phyloP scores from a whole-genome alignment of 1,140 invertebrate genomes.

The Caerostris extrusa region DNA sequence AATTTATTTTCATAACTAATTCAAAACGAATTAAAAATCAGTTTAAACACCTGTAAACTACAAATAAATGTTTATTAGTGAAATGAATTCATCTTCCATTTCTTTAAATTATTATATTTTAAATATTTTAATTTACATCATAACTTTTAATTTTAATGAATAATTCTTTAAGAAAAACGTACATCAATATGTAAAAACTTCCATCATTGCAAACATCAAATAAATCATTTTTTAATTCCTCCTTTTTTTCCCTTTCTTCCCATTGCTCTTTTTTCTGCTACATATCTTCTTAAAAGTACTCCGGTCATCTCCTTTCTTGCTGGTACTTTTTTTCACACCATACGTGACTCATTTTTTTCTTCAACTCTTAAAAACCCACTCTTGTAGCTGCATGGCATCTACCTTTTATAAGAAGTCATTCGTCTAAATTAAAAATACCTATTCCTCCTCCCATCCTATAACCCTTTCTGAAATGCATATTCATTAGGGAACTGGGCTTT shows the following conservation, averaged over 20 bases:
- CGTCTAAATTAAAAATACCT: slow-evolving; percentile 65
- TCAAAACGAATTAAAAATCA: too few species aligned
- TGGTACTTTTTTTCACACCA: background rate
- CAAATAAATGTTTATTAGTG: too few species aligned
- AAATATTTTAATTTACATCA: too few species aligned
- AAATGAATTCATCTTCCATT: too few species aligned
- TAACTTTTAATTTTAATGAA: background rate
- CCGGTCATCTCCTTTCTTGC: background rate
- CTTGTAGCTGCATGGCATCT: background rate
- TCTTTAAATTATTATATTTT: too few species aligned
- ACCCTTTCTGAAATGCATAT: slow-evolving; percentile 74
- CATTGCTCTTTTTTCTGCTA: background rate
- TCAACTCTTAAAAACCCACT: background rate
- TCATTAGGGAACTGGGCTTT: slow-evolving; percentile 57
- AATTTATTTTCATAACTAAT: too few species aligned
- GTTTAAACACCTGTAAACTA: too few species aligned
- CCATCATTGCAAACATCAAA: background rate
- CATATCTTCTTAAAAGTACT: background rate
- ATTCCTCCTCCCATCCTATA: background rate
- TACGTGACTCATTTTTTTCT: background rate
- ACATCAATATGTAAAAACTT: background rate
- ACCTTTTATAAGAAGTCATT: slow-evolving; percentile 37
- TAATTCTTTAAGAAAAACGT: background rate
- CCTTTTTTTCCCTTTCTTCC: background rate
- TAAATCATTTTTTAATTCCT: background rate